A percentile compares a stretch with the other conserved stretches of the same genome.
Evolutionary conservation across 2,797 vertebrate genomes (phyloP).

Genomic region (Urophycis tenuis): DNA sequence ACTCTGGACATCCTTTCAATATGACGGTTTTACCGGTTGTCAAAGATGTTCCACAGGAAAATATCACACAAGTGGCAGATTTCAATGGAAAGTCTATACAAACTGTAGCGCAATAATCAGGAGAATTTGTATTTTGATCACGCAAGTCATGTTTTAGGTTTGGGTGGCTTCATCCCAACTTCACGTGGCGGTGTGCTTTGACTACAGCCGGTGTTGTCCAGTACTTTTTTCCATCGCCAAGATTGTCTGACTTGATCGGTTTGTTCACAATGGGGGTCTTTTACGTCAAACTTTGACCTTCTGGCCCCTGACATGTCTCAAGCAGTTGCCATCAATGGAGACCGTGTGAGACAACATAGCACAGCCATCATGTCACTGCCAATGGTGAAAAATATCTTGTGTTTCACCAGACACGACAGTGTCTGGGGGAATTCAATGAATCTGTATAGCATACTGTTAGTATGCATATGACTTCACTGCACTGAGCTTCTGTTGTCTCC

Average conservation of each 20-base stretch:
- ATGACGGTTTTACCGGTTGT: background rate
- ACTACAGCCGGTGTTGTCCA: constrained; percentile 32
- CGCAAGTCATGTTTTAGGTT: background rate
- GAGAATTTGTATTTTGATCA: background rate
- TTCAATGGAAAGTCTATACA: background rate
- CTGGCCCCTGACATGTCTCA: constrained; percentile 41
- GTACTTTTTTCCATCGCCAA: constrained; percentile 9
- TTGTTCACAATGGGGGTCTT: constrained; percentile 37
- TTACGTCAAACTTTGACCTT: constrained; percentile 41
- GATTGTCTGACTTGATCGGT: background rate
- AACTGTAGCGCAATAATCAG: too few relatives aligned
- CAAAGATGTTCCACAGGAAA: background rate
- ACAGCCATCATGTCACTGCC: constrained; percentile 35
- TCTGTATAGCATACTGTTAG: background rate
- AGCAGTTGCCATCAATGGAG: constrained; percentile 49
- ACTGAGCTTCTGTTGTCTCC: too few relatives aligned
- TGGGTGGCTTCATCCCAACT: constrained; percentile 10
- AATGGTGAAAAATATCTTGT: constrained; percentile 21
- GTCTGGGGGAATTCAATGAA: background rate
- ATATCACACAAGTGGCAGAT: background rate
- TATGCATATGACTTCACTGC: too few relatives aligned
- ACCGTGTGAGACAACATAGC: constrained; percentile 52
- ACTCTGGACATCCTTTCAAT: background rate
- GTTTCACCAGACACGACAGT: constrained; percentile 26
- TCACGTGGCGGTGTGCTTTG: constrained; percentile 3